Base-by-base conservation (phyloP, 2,113 vertebrate genomes). In the Phodopus roborovskii region DNA sequence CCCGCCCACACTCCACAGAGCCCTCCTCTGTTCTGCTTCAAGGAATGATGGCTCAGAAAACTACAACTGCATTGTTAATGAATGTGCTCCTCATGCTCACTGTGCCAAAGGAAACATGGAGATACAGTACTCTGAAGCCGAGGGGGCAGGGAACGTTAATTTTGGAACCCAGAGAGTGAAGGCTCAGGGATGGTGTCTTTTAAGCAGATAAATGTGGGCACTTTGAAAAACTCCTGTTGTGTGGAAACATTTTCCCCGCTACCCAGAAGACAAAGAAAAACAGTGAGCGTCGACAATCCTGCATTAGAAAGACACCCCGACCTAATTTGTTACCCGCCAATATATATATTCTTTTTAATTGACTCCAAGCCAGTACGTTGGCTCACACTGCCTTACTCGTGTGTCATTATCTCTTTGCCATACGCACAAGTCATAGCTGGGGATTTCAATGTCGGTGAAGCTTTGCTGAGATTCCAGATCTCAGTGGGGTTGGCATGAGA, bases 381-480 rank as follows among this genome's bases (percentile, higher is more conserved):
- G 98, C 98, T 98, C 96, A 62, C 50, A 95, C 42, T 77, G 64
- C 70, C 97, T 96, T 97, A 95, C 82, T 98, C 84, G 90, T 96
- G 93, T 95, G 96, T 96, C 97, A 98, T 98, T 98, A 97, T 97
- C 85, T 97, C 97, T 97, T 95, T 98, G 98, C 98, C 97, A 94
- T 98, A 96, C 98, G 98, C 98, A 96, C 96, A 98, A 98, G 97
- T 97, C 96, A 94, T 97, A 97, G 96, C 97, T 97, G 96, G 98
- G 98, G 98, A 98, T 97, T 98, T 97, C 97, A 97, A 71, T 20
- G 39, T 15, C 83, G 39, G 97, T 92, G 97, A 97, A 97, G 95
- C 94, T 97, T 97, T 53, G 89, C 93, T 98, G 98, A 98, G 98
- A 98, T 98, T 98, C 98, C 98, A 98, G 98, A 98, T 98, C 98